Evolutionary conservation across 2,797 vertebrate genomes (phyloP), one percentile per base, ranked within the genome.

Genomic region (Chelonia mydas): DNA sequence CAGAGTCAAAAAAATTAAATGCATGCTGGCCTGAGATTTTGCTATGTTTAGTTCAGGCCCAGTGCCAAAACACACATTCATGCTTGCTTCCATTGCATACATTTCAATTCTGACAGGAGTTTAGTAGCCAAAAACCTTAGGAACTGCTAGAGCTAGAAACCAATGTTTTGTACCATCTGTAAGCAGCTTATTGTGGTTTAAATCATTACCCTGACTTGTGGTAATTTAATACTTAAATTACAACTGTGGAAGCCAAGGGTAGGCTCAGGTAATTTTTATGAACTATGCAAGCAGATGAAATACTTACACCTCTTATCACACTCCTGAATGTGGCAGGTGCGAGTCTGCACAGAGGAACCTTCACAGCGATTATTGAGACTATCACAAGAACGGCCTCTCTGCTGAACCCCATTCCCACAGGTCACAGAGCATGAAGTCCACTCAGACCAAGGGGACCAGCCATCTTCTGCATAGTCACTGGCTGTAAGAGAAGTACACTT

Each of bases 401-500:
- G 99, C 98, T 99, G 99, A 96, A 99, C 98, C 33, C 99, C 99
- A 11, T 99, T 98, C 55, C 99, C 99, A 82, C 99, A 99, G 19
- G 99, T 99, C 50, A 99, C 99, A 0, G 99, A 99, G 97, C 99
- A 99, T 33, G 99, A 98, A 25, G 99, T 99, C 99, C 99, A 99
- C 91, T 99, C 99, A 79, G 99, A 99, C 99, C 99, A 99, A 6
- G 99, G 99, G n/a, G 99, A 99, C 99, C 99, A 99, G 81, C 99
- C 98, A 13, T 99, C 99, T 7, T 99, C 99, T 3, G 98, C 98
- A 1, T 98, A 98, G 97, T 99, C 99, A 1, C 98, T 99, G 45
- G 98, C 99, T 99, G 97, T 51, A 91, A 87, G 81, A 80, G 81
- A 79, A 76, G 93, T 1, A 23, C 33, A 90, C 50, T 51, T 33